Evolutionary conservation across 2,797 vertebrate species (phyloP), one percentile per base, ranked within the genome.

Genomic region (Neosalanx taihuensis): DNA sequence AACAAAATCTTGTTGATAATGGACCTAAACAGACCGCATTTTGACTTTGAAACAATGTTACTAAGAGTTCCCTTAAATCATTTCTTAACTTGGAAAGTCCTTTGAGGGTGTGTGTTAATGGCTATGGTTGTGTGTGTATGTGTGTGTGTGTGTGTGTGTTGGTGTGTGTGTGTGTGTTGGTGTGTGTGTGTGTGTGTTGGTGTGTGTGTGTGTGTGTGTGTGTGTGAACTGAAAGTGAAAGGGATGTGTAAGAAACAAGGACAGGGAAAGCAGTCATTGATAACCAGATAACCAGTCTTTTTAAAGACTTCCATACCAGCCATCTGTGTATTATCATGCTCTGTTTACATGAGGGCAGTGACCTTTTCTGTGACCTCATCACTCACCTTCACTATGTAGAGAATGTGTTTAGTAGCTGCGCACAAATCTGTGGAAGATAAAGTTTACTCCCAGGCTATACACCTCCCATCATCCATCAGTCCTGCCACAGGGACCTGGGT

Each of bases 351-450:
- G 70, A 58, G 41, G 41, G 10, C 51, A 18, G 49, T 65, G 62
- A 15, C 33, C 51, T 58, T 17, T 46, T 49, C 57, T 68, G 4
- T 68, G 4, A 20, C 17, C 51, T 6, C 49, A 12, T 33, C 37
- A 33, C n/a, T 35, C n/a, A 58, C n/a, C 67, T 65, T n/a, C 29
- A 49, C 41, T 53, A 59, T 72, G 59, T 20, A 30, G 30, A 53
- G 67, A 70, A 69, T 53, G 66, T 70, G 58, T 20, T 35, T 15
- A 51, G 60, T 31, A 57, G 59, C 31, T 67, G 51, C 58, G 13
- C 37, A 64, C 23, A 60, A 58, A 68, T 67, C 53, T 31, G 56
- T 65, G 31, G 30, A 59, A 60, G 56, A 51, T 33, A 41, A 59
- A 60, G 56, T 33, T 33, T 9, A 51, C 13, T 61, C 37, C 26